These are phyloP conservation scores for Arctia plantaginis DNA, from an alignment of 2,888 invertebrate species.

Conservation along the genomic window DNA sequence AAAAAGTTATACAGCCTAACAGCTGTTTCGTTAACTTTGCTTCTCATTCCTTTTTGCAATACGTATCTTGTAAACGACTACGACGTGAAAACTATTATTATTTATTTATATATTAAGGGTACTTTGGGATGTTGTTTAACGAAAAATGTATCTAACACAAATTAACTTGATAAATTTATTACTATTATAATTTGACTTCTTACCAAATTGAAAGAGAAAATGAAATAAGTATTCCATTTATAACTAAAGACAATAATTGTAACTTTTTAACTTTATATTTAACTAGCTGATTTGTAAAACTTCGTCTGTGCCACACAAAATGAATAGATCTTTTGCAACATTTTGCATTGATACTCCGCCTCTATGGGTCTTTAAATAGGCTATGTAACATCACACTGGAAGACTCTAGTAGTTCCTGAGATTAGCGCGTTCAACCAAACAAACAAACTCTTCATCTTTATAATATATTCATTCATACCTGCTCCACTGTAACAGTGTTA, in stretches of 20 bases:
- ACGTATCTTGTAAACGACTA: not conserved
- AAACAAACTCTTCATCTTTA: too few relatives aligned
- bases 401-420: too few relatives aligned
- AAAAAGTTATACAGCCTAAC: not conserved
- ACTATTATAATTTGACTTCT: too few relatives aligned
- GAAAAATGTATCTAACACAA: not conserved
- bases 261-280: too few relatives aligned
- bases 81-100: not conserved
- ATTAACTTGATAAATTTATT: not conserved
- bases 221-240: not conserved
- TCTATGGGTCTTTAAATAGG: too few relatives aligned
- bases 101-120: too few relatives aligned
- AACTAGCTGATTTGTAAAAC: too few relatives aligned
- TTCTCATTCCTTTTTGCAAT: conserved; percentile 2
- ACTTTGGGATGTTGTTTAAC: not conserved
- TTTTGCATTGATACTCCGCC: too few relatives aligned
- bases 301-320: too few relatives aligned
- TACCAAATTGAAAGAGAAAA: not conserved
- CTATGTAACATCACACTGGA: too few relatives aligned
- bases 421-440: too few relatives aligned
- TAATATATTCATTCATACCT: not conserved
- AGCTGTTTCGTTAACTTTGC: conserved; percentile 1
- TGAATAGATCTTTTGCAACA: too few relatives aligned
- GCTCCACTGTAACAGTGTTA: not conserved
- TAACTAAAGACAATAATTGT: not conserved